Base-by-base conservation (phyloP, 2,797 vertebrate genomes). In the Chiroxiphia lanceolata region DNA sequence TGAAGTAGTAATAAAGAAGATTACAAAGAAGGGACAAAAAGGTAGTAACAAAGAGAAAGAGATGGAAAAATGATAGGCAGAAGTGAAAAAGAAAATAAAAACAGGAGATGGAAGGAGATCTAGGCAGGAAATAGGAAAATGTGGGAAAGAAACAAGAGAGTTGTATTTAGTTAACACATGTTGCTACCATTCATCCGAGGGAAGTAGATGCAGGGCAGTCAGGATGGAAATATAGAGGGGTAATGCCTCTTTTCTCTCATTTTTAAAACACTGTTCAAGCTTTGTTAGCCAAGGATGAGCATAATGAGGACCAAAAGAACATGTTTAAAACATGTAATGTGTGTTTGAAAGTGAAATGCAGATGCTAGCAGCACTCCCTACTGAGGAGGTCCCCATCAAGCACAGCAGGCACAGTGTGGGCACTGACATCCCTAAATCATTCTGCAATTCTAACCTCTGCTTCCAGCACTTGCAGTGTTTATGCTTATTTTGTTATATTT, bases 51-150 rank as follows among this genome's bases (percentile, higher is more conserved):
- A 71, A 68, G 56, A 71, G 11, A 80, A 75, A 50, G 10, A 71
- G 18, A n/a, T 31, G 22, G 27, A 40, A 88, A 78, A 90, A 71
- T 50, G n/a, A 71, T 21, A 44, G 19, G 11, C 33, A 93, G 10
- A 91, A 82, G n/a, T 34, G 33, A 91, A 87, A 88, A 54, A 83
- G n/a, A 94, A 91, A 88, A 81, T 36, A 44, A 78, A 76, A 80
- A 5, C 10, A 61, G 16, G 31, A 71, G 12, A 34, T 78, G 9
- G 26, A 92, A 91, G 36, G 10, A 79, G 22, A 77, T 59, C 15
- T 80, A 36, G 45, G 47, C 34, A 69, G 50, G 42, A 93, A 81
- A 81, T 1, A 3, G 36, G 31, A 86, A 83, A 79, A 88, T 36
- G 22, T 51, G 7, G n/a, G 18, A 90, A 71, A 70, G 34, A 57